Evolutionary conservation across 2,797 vertebrate species (phyloP).

Genomic region (Corythornis leucogaster): DNA sequence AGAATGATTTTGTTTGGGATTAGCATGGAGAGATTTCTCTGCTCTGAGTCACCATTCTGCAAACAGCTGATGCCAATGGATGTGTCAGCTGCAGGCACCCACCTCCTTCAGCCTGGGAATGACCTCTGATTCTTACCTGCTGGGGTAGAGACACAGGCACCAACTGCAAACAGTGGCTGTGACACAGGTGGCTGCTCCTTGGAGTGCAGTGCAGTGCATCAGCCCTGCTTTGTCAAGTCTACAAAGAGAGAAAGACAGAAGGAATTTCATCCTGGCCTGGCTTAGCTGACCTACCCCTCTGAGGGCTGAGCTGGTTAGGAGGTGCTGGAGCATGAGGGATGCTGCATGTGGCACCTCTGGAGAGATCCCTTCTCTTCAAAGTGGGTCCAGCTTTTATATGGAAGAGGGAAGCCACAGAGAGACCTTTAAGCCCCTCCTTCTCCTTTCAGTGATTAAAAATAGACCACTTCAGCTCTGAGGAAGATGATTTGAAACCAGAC

Average conservation of each 20-base stretch:
- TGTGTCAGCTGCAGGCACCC: background rate
- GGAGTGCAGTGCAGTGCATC: accelerated
- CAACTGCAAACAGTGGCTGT: background rate
- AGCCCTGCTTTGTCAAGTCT: background rate
- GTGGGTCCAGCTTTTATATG: background rate
- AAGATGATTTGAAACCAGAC: background rate
- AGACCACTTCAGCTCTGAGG: background rate
- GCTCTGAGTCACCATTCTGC: background rate
- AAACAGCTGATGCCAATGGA: conserved; percentile 12
- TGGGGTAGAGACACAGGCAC: background rate
- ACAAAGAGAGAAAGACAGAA: background rate
- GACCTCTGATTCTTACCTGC: conserved; percentile 12
- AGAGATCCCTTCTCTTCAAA: background rate
- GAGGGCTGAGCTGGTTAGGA: background rate
- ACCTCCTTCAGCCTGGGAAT: conserved; percentile 4
- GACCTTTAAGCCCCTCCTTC: background rate
- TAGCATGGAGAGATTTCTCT: conserved; percentile 17
- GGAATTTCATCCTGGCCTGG: background rate
- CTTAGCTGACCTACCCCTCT: background rate
- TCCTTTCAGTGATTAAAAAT: background rate
- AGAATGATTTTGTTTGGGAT: conserved; percentile 53
- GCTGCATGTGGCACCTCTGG: background rate
- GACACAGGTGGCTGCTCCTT: background rate
- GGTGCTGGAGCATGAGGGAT: background rate
- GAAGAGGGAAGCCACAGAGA: background rate